Evolutionary conservation across 2,797 vertebrate genomes (phyloP).

Genomic region (Chelidonichthys spinosus): DNA sequence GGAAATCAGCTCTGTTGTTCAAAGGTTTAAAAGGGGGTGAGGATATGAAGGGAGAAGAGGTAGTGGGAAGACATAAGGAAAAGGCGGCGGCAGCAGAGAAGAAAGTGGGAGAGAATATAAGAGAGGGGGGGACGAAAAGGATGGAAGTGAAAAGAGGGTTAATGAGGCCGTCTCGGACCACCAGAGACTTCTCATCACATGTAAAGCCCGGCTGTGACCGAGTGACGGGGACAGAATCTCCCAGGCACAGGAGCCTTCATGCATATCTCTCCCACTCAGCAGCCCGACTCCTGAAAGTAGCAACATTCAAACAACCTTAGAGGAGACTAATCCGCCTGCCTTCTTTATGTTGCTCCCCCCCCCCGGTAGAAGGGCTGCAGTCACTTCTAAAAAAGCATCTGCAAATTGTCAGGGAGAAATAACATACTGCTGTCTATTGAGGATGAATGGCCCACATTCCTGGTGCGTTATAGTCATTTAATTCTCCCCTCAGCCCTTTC

Average conservation of each 20-base stretch:
- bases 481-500: conserved; percentile 71
- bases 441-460: conserved; percentile 79
- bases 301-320: conserved; percentile 67
- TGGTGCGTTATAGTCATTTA: conserved; percentile 77
- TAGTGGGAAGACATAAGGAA: conserved; percentile 41
- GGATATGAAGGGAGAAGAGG: conserved; percentile 43
- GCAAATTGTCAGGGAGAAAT: conserved; percentile 78
- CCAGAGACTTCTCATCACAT: conserved; percentile 57
- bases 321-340: conserved; percentile 64
- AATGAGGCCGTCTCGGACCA: conserved; percentile 68
- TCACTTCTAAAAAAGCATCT: conserved; percentile 70
- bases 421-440: conserved; percentile 73
- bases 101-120: conserved; percentile 35
- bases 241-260: conserved; percentile 40
- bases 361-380: conserved; percentile 60
- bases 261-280: conserved; percentile 58
- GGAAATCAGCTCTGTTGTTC: conserved; percentile 73
- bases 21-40: conserved; percentile 63
- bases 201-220: conserved; percentile 51
- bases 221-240: conserved; percentile 52
- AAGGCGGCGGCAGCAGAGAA: conserved; percentile 23
- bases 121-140: conserved; percentile 14
- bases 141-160: conserved; percentile 65
- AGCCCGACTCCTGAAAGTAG: conserved; percentile 57
- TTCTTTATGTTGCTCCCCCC: conserved; percentile 54